phyloP scores from a whole-genome alignment of 2,888 invertebrate genomes.

The Mystacides longicornis region DNA sequence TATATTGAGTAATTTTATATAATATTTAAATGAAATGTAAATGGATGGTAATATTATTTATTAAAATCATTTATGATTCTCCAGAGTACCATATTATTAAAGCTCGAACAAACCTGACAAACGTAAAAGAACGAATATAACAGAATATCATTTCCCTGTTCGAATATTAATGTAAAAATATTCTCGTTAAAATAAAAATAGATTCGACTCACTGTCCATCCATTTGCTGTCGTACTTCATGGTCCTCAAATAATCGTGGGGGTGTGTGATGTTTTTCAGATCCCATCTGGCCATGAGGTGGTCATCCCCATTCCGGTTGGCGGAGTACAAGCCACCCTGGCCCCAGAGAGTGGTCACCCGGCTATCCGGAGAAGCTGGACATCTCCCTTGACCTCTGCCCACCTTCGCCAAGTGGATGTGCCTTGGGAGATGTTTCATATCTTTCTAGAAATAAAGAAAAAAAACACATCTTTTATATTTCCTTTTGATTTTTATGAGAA shows the following conservation, averaged over 20 bases:
- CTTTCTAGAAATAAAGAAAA: slow-evolving; percentile 16
- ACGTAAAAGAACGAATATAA: too few relatives aligned
- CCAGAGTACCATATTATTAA: too few relatives aligned
- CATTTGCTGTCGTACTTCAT: slow-evolving; percentile 23
- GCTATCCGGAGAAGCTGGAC: slow-evolving; percentile 15
- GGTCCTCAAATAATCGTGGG: slow-evolving; percentile 20
- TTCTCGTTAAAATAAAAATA: too few relatives aligned
- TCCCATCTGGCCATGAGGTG: slow-evolving; percentile 23
- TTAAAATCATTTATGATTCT: too few relatives aligned
- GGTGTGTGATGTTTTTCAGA: slow-evolving; percentile 10
- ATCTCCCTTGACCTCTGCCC: slow-evolving; percentile 20
- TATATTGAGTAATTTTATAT: too few relatives aligned
- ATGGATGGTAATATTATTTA: too few relatives aligned
- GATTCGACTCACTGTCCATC: slow-evolving; percentile 23
- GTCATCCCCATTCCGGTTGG: slow-evolving; percentile 12
- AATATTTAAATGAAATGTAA: too few relatives aligned
- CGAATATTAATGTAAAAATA: too few relatives aligned
- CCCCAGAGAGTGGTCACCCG: slow-evolving; percentile 12
- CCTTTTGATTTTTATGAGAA: not conserved
- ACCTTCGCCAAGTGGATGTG: slow-evolving; percentile 23
- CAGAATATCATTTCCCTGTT: too few relatives aligned
- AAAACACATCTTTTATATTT: not conserved
- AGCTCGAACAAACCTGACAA: too few relatives aligned
- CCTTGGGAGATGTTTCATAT: slow-evolving; percentile 22
- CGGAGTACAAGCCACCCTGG: slow-evolving; percentile 6